Percentiles rank a stretch among this genome's conserved stretches.
Evolutionary conservation across 53 echinoderm and acorn worm genomes (phyloP).

Genomic region (Holothuria leucospilota): DNA sequence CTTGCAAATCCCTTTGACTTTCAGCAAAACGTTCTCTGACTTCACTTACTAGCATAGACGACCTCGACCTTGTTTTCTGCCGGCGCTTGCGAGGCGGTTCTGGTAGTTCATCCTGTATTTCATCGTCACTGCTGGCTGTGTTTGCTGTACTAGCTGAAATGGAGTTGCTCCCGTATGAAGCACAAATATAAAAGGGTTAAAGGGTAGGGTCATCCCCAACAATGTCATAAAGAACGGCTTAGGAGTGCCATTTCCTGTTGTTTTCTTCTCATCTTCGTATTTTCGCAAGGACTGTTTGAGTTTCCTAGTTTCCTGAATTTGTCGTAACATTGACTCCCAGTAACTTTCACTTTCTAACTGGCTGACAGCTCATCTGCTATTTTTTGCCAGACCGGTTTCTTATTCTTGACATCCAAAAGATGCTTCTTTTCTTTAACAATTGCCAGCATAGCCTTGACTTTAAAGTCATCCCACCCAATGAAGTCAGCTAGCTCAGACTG

Average conservation of each 20-base stretch:
- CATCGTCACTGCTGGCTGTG: conserved; percentile 18
- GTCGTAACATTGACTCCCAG: conserved; percentile 26
- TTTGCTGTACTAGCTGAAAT: background rate
- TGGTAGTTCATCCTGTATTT: conserved; percentile 5
- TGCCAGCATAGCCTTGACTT: background rate
- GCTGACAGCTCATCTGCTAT: background rate
- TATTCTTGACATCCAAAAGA: conserved; percentile 3
- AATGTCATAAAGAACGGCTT: conserved; percentile 35
- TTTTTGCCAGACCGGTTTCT: conserved; percentile 15
- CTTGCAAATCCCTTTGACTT: background rate
- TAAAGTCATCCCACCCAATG: conserved; percentile 7
- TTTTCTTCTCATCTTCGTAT: conserved; percentile 1
- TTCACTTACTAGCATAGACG: background rate
- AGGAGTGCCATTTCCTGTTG: conserved; percentile 21
- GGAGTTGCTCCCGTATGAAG: background rate
- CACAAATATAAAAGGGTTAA: background rate
- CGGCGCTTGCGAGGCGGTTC: background rate
- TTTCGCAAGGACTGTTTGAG: background rate
- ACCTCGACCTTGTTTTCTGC: background rate
- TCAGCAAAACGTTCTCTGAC: background rate
- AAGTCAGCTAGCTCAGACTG: background rate
- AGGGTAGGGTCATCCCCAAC: conserved; percentile 31
- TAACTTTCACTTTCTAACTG: background rate
- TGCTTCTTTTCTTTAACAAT: background rate
- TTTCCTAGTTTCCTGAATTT: conserved; percentile 13